These are phyloP conservation scores for Diarsia dahlii DNA, from an alignment of 2,888 invertebrate genomes.

Conservation along the genomic window DNA sequence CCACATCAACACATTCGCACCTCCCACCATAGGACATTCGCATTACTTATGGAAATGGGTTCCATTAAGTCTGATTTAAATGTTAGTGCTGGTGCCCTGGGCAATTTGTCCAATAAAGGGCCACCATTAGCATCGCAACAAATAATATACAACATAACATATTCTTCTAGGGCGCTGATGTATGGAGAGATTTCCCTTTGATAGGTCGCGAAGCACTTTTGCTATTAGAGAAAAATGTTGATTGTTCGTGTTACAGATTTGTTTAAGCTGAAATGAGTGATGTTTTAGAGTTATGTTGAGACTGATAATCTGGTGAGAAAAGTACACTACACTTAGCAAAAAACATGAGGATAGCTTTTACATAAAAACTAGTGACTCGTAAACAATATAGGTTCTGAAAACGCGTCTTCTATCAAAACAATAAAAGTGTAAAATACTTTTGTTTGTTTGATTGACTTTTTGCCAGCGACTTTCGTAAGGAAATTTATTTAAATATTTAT, in stretches of 20 bases:
- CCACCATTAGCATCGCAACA: slow-evolving; percentile 72
- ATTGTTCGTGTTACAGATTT: slow-evolving; percentile 13
- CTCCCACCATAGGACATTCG: slow-evolving; percentile 60
- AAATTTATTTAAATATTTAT: too few species aligned
- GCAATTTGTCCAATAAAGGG: slow-evolving; percentile 85
- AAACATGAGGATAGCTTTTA: neutral
- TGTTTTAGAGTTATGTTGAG: neutral
- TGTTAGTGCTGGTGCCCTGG: slow-evolving; percentile 82
- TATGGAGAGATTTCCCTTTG: slow-evolving; percentile 26
- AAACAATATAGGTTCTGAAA: too few species aligned
- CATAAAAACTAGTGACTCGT: neutral
- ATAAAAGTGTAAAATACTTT: too few species aligned
- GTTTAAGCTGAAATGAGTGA: neutral
- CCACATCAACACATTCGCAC: slow-evolving; percentile 44
- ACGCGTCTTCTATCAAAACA: too few species aligned
- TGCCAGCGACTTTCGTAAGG: too few species aligned
- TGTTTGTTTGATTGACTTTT: too few species aligned
- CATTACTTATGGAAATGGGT: slow-evolving; percentile 84
- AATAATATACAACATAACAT: slow-evolving; percentile 63
- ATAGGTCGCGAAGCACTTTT: slow-evolving; percentile 29
- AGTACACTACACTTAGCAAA: too few species aligned
- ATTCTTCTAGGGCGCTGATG: slow-evolving; percentile 30
- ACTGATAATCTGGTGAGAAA: neutral
- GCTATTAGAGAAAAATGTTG: slow-evolving; percentile 34
- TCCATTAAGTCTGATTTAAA: slow-evolving; percentile 88